A percentile compares a stretch with the other conserved stretches of the same genome.
Conservation (phyloP, 1,140 invertebrate species). For the Chionoecetes opilio region DNA sequence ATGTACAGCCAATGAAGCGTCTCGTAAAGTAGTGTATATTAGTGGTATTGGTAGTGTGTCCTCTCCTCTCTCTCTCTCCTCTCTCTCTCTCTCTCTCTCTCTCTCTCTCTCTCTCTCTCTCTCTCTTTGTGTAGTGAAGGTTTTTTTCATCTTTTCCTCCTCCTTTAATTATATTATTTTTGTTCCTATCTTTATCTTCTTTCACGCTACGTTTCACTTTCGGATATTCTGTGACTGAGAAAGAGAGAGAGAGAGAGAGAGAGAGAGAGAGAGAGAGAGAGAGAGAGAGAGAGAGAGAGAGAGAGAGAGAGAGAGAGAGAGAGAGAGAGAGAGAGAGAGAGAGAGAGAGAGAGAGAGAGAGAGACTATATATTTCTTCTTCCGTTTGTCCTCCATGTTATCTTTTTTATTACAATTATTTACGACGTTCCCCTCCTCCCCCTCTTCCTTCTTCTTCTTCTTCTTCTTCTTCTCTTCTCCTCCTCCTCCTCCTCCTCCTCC, state of each 20-base stretch:
- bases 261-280: not conserved
- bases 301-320: not conserved
- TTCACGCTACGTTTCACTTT: no score
- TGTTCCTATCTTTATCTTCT: no score
- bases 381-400: no score
- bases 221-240: not conserved
- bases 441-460: not conserved
- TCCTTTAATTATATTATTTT: no score
- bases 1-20: no score
- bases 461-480: conserved; percentile 25
- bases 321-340: not conserved
- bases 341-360: no score
- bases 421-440: no score
- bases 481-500: not conserved
- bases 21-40: not conserved
- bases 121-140: no score
- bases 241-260: not conserved
- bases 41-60: not conserved
- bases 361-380: no score
- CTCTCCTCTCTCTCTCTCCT: not conserved
- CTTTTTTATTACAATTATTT: no score
- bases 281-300: not conserved
- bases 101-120: not conserved
- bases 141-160: not conserved
- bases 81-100: not conserved